These are phyloP conservation scores for Nettapus auritus DNA, from an alignment of 2,113 vertebrate genomes.

Conservation along the genomic window DNA sequence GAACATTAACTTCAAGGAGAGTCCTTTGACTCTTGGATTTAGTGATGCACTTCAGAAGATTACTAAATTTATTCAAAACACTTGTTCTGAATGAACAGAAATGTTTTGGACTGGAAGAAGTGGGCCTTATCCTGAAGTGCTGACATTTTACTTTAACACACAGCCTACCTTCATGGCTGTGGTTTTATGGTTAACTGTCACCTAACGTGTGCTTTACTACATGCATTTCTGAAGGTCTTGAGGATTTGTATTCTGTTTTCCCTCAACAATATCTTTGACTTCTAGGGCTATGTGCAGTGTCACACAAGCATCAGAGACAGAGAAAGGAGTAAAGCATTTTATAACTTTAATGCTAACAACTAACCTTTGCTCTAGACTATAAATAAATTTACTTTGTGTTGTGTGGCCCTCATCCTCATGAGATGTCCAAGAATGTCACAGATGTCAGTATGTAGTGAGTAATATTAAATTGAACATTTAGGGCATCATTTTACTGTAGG, in stretches of 20 bases:
- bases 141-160: not conserved
- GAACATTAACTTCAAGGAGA: not conserved
- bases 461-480: not conserved
- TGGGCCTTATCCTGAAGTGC: not conserved
- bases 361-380: not conserved
- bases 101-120: not conserved
- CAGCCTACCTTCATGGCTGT: not conserved
- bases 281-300: not conserved
- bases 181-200: not conserved
- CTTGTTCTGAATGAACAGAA: not conserved
- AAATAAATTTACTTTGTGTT: not conserved
- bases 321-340: not conserved
- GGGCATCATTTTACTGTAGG: not conserved
- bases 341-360: not conserved
- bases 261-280: not conserved
- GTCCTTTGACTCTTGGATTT: not conserved
- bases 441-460: not conserved
- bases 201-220: not conserved
- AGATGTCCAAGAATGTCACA: not conserved
- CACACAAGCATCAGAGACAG: not conserved
- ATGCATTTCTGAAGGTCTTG: not conserved
- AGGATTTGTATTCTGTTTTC: not conserved
- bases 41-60: not conserved
- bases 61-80: slow-evolving; percentile 2
- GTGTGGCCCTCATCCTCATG: not conserved